Base-by-base conservation (phyloP, 2,888 invertebrate species). In the Protonemura montana region DNA sequence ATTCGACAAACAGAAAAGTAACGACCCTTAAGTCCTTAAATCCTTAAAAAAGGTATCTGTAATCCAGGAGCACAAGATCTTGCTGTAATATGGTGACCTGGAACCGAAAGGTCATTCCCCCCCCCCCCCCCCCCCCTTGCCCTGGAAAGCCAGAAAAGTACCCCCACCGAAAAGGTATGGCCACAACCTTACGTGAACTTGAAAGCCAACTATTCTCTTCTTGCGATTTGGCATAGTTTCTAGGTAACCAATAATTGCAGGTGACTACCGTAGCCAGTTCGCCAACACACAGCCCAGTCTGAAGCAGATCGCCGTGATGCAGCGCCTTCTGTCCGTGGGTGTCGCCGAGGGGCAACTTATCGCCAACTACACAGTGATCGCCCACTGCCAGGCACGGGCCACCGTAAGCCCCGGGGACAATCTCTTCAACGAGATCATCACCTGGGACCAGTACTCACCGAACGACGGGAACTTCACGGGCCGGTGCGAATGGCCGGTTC, bases 361-460 rank as follows among this genome's bases (percentile, higher is more conserved):
- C 25, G 7, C 25, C 0, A 77, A 42, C 30, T 86, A 59, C 82
- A 82, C 59, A 25, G 82, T 86, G 0, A 82, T 86, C 26, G 42
- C 82, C 2, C 82, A 82, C 42, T 86, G 86, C 29, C 82, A 82
- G 16, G 77, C 42, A 2, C 59, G 42, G 26, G 27, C 25, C 76
- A 82, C 82, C 21, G 82, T 29, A 10, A 86, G 86, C 27, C 86
- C 86, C 26, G 86, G 86, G 7, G 82, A 86, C 29, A 86, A 86
- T 10, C 82, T 86, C 76, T 86, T 27, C 28, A 13, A 76, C 16
- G 84, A 59, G 27, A 7, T 84, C 13, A 13, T 59, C 26, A 84
- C 59, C 10, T 84, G 84, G 59, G 59, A 42, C 59, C 26, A 27
- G 3, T 84, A 84, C 59, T 82, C 82, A 16, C 35, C 82, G 42